phyloP scores from a whole-genome alignment of 2,888 invertebrate species.

The Hirtodrosophila duncani region DNA sequence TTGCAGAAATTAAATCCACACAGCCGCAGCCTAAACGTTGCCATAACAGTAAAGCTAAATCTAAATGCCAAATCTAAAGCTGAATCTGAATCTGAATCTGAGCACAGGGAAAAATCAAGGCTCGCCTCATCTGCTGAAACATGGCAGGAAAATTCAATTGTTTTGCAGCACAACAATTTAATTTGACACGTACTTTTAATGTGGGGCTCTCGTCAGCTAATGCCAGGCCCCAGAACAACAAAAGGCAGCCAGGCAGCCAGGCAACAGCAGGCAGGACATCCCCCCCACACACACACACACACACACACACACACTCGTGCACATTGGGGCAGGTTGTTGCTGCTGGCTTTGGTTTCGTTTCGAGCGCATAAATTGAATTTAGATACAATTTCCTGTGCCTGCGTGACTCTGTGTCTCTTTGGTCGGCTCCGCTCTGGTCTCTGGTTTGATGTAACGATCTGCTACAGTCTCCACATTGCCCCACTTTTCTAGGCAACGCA shows the following conservation, averaged over 20 bases:
- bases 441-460: background rate
- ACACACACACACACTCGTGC: constrained; percentile 11
- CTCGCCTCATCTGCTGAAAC: constrained; percentile 40
- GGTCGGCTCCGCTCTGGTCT: constrained; percentile 4
- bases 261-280: constrained; percentile 4
- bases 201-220: constrained; percentile 53
- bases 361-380: constrained; percentile 63
- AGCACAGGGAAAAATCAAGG: background rate
- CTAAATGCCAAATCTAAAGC: too few relatives aligned
- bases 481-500: constrained; percentile 15
- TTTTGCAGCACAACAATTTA: constrained; percentile 66
- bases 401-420: constrained; percentile 57
- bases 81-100: too few relatives aligned
- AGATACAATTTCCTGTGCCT: constrained; percentile 71
- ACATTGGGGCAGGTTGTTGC: constrained; percentile 22
- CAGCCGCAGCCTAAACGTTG: constrained; percentile 1
- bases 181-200: constrained; percentile 71
- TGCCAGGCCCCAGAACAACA: constrained; percentile 27
- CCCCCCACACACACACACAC: constrained; percentile 16
- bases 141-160: constrained; percentile 65
- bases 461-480: background rate
- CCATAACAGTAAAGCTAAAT: constrained; percentile 13
- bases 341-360: constrained; percentile 35
- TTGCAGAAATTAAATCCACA: constrained; percentile 44
- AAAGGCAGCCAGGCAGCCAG: constrained; percentile 10